phyloP scores from a whole-genome alignment of 2,888 invertebrate genomes.

The Rhagium mordax region DNA sequence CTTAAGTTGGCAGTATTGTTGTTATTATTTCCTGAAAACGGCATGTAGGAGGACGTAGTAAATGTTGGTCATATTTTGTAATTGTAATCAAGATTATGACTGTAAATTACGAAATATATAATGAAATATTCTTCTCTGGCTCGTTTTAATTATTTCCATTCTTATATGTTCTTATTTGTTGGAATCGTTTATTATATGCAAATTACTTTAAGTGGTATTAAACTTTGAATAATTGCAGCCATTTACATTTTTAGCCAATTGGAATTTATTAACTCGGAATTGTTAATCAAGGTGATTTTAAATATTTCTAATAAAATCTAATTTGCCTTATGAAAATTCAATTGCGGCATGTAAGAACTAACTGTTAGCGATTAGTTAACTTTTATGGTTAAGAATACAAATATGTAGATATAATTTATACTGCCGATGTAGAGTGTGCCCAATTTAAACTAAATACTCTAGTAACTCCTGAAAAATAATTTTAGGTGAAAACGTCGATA shows the following conservation, averaged over 20 bases:
- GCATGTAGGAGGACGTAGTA: constrained; percentile 67
- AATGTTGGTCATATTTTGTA: constrained; percentile 69
- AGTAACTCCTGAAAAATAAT: no score
- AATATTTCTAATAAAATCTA: constrained; percentile 28
- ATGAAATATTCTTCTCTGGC: constrained; percentile 57
- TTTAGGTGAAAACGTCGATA: no score
- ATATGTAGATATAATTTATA: not conserved
- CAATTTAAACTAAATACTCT: no score
- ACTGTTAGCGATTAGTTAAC: not conserved
- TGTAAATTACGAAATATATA: constrained; percentile 65
- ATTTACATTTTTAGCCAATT: constrained; percentile 41
- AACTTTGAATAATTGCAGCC: constrained; percentile 50
- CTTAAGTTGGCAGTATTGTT: constrained; percentile 67
- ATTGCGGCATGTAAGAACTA: not conserved
- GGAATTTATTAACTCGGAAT: constrained; percentile 32
- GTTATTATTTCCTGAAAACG: constrained; percentile 68
- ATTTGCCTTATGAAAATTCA: not conserved
- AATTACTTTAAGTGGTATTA: constrained; percentile 56
- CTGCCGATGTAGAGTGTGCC: no score
- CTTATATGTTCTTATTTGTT: constrained; percentile 44
- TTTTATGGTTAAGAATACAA: not conserved
- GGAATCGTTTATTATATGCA: constrained; percentile 60
- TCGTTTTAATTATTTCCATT: constrained; percentile 57
- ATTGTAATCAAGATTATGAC: constrained; percentile 69
- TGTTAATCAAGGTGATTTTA: constrained; percentile 24